These are phyloP conservation scores for Zapus hudsonius DNA, from an alignment of 2,113 vertebrate genomes.

Conservation along the genomic window DNA sequence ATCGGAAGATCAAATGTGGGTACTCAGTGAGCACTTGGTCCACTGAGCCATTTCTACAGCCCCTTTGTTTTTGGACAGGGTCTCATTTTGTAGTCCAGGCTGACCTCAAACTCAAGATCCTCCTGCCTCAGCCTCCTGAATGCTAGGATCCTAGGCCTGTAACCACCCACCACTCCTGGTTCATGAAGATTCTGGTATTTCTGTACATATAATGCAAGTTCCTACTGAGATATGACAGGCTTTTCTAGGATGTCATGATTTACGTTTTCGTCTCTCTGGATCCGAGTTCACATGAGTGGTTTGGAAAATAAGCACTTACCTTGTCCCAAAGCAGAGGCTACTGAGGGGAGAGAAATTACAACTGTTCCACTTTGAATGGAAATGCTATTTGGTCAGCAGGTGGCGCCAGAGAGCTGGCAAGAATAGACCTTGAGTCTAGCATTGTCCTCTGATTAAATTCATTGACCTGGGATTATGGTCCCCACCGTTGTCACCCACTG, in stretches of 20 bases:
- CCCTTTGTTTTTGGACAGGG: not conserved
- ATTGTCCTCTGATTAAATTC: not conserved
- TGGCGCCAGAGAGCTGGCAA: conserved; percentile 79
- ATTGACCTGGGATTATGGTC: not conserved
- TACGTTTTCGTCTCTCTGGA: not conserved
- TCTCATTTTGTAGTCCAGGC: not conserved
- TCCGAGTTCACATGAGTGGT: too few species aligned
- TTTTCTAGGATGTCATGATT: not conserved
- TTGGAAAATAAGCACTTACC: not conserved
- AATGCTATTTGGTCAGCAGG: conserved; percentile 75
- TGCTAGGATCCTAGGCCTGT: too few species aligned
- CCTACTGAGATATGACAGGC: not conserved
- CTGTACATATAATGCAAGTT: not conserved
- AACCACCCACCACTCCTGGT: too few species aligned
- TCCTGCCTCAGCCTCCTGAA: too few species aligned
- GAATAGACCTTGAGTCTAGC: fast-evolving
- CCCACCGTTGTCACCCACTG: not conserved
- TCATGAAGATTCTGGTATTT: not conserved
- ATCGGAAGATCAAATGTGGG: too few species aligned
- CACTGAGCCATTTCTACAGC: too few species aligned
- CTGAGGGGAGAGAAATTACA: not conserved
- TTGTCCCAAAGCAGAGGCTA: too few species aligned
- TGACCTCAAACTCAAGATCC: not conserved
- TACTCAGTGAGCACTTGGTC: too few species aligned
- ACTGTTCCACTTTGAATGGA: not conserved